Conservation (phyloP, 1,140 invertebrate species). For the Gryllus bimaculatus region DNA sequence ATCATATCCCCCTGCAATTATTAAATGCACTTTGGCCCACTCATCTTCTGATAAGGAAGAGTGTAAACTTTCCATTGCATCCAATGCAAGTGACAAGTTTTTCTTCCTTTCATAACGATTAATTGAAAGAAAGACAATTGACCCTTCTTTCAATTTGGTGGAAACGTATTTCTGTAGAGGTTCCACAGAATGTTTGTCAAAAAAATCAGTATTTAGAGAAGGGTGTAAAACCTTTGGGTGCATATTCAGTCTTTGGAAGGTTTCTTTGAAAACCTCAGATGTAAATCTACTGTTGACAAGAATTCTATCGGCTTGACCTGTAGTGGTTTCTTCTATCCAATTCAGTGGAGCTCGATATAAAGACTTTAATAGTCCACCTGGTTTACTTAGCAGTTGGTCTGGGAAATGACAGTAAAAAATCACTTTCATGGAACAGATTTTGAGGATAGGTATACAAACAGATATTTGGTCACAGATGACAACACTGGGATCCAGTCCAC, state of each 20-base stretch:
- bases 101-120: slow-evolving; percentile 98
- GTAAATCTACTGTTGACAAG: slow-evolving; percentile 95
- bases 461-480: slow-evolving; percentile 92
- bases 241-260: slow-evolving; percentile 62
- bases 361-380: slow-evolving; percentile 57
- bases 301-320: slow-evolving; percentile 72
- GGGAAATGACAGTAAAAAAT: slow-evolving; percentile 98
- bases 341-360: slow-evolving; percentile 85
- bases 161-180: slow-evolving; percentile 38
- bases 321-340: slow-evolving; percentile 85
- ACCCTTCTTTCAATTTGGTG: slow-evolving; percentile 37
- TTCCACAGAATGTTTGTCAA: slow-evolving; percentile 49
- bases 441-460: slow-evolving; percentile 71
- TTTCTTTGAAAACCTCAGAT: slow-evolving; percentile 68
- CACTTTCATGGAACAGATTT: slow-evolving; percentile 53
- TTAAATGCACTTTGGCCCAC: slow-evolving; percentile 61
- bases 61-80: slow-evolving; percentile 62
- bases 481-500: slow-evolving; percentile 57
- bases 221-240: slow-evolving; percentile 85
- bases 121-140: slow-evolving; percentile 78
- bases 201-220: slow-evolving; percentile 73
- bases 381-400: slow-evolving; percentile 74
- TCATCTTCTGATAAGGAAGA: slow-evolving; percentile 40
- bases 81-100: slow-evolving; percentile 74
- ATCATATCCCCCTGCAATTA: slow-evolving; percentile 98